Percentiles rank a stretch among this genome's conserved stretches.
Conservation (phyloP, 2,113 vertebrate genomes). For the Aptenodytes forsteri region DNA sequence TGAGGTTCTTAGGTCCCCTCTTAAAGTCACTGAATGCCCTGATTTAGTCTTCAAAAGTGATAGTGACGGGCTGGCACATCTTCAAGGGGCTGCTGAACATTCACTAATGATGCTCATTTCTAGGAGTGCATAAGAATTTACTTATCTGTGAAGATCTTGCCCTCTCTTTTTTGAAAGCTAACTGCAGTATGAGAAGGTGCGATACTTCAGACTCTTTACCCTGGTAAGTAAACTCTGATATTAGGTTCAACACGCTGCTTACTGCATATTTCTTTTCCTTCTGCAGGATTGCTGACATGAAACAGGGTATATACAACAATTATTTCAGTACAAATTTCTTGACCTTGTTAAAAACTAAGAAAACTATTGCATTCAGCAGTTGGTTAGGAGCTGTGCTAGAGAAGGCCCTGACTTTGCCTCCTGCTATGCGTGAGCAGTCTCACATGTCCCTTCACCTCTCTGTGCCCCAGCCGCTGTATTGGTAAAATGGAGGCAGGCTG, state of each 20-base stretch:
- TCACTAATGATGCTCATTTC: not conserved
- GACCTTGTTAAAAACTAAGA: not conserved
- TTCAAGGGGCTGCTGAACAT: not conserved
- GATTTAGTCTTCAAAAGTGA: not conserved
- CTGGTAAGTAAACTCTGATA: not conserved
- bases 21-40: not conserved
- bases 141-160: not conserved
- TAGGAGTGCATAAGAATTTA: not conserved
- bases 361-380: not conserved
- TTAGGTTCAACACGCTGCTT: not conserved
- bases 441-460: not conserved
- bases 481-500: not conserved
- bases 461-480: not conserved
- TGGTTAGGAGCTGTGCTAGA: not conserved
- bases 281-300: not conserved
- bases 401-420: not conserved
- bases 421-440: not conserved
- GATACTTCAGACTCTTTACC: not conserved
- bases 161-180: not conserved
- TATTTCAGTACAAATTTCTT: not conserved
- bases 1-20: not conserved
- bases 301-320: not conserved
- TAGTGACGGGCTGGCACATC: not conserved
- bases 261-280: not conserved
- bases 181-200: not conserved